Evolutionary conservation across 2,888 invertebrate species (phyloP).

Genomic region (Eupithecia vulgata): DNA sequence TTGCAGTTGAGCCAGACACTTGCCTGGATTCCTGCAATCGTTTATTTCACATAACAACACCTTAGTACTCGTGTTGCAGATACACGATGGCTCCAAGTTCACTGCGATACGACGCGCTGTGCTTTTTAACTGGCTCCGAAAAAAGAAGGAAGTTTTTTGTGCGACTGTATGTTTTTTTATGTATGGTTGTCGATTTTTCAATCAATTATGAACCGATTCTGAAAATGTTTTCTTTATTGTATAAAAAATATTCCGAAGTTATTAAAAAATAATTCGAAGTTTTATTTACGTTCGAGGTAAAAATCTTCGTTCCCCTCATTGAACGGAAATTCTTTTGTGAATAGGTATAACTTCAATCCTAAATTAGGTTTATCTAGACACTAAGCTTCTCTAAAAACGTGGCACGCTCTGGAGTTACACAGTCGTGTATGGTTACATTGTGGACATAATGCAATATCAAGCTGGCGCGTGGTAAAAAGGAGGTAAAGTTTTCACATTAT

Average conservation of each 20-base stretch:
- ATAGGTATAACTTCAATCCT: too few species aligned
- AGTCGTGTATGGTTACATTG: conserved; percentile 10
- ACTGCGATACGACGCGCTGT: neutral
- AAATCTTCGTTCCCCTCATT: too few species aligned
- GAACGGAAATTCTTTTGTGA: too few species aligned
- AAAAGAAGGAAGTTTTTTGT: too few species aligned
- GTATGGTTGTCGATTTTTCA: too few species aligned
- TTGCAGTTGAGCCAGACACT: conserved; percentile 9
- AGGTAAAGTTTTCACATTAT: conserved; percentile 70
- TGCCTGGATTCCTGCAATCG: conserved; percentile 9
- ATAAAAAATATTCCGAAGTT: too few species aligned
- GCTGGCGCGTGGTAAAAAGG: conserved; percentile 59
- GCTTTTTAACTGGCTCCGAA: neutral
- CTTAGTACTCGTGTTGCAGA: conserved; percentile 8
- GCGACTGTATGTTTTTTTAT: too few species aligned
- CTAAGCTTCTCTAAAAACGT: neutral
- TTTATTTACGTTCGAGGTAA: too few species aligned
- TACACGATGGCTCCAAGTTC: neutral
- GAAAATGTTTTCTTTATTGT: too few species aligned
- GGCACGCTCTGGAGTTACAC: neutral
- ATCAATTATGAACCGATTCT: too few species aligned
- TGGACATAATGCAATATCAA: conserved; percentile 61
- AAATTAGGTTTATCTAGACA: neutral
- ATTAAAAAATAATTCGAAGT: too few species aligned
- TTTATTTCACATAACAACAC: conserved; percentile 29